phyloP scores from a whole-genome alignment of 2,888 invertebrate genomes.

The Microplitis manilae region DNA sequence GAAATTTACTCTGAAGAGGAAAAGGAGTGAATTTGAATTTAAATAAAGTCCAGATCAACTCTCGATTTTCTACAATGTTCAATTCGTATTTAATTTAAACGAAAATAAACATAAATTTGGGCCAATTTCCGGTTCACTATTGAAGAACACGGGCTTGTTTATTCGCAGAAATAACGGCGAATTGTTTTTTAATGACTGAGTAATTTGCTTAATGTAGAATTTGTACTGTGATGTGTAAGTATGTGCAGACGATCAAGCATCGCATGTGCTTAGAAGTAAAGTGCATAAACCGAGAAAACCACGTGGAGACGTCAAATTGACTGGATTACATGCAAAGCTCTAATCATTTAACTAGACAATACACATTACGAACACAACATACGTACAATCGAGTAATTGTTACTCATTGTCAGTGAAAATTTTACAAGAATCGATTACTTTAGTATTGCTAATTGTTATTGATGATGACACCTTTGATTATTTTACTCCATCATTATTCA shows the following conservation, averaged over 20 bases:
- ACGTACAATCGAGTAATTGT: background rate
- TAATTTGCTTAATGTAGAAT: background rate
- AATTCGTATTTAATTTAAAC: no score
- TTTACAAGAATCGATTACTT: background rate
- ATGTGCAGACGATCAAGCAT: slow-evolving; percentile 58
- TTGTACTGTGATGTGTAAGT: slow-evolving; percentile 46
- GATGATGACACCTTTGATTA: background rate
- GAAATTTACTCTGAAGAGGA: no score
- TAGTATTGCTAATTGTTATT: background rate
- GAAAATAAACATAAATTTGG: no score
- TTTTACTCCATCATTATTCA: background rate
- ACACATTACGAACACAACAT: background rate
- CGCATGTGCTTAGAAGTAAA: slow-evolving; percentile 58
- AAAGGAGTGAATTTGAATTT: no score
- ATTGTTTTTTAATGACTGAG: background rate
- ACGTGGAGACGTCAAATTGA: slow-evolving; percentile 36
- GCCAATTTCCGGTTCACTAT: no score
- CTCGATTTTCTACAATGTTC: no score
- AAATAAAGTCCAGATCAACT: no score
- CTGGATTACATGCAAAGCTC: slow-evolving; percentile 33
- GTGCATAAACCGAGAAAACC: slow-evolving; percentile 33
- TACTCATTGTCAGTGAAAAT: background rate
- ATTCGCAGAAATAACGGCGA: background rate
- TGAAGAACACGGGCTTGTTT: no score
- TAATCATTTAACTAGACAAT: slow-evolving; percentile 22